Base-by-base conservation (phyloP, 1,140 invertebrate species). In the Penaeus vannamei region DNA sequence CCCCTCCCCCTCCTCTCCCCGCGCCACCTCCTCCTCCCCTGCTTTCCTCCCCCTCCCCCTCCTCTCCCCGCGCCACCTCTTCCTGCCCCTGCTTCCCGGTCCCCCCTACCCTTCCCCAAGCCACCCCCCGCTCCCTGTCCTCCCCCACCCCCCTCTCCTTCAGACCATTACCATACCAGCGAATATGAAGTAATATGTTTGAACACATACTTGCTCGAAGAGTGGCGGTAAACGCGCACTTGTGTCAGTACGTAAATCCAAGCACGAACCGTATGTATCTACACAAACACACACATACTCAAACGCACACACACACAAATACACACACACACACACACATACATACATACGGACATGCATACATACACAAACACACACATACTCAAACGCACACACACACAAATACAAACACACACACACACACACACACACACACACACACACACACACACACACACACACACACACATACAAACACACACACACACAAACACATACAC, bases 241-340 rank as follows among this genome's bases (percentile, higher is more conserved):
- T 32, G 79, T 59, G 42, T 53, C 8, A 23, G 36, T 79, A 29
- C 76, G 19, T 53, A 79, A 36, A 79, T 53, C 29, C 29, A 53
- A 36, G 42, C n/a, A 46, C 23, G 2, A 79, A 36, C 23, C 29
- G 29, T 53, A 79, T 53, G 53, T 26, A 79, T 26, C 12, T 32
- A 42, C 76, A 53, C 79, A 81, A 46, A 81, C 36, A 81, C 42
- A 53, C 36, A 81, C 79, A 81, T 46, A 81, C 79, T 59, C 79
- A 81, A 46, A 81, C 79, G 59, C 77, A 80, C 36, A 80, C 77
- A 46, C 77, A 80, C 77, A 80, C 77, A 42, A 14, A 80, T 36
- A 80, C 29, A 36, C 32, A 36, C 29, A 46, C 77, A 80, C 59
- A 53, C 77, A 80, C 36, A 46, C 77, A 14, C 77, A 22, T 17